These are phyloP conservation scores for Bombus confusus DNA, from an alignment of 1,140 invertebrate species.

Conservation along the genomic window DNA sequence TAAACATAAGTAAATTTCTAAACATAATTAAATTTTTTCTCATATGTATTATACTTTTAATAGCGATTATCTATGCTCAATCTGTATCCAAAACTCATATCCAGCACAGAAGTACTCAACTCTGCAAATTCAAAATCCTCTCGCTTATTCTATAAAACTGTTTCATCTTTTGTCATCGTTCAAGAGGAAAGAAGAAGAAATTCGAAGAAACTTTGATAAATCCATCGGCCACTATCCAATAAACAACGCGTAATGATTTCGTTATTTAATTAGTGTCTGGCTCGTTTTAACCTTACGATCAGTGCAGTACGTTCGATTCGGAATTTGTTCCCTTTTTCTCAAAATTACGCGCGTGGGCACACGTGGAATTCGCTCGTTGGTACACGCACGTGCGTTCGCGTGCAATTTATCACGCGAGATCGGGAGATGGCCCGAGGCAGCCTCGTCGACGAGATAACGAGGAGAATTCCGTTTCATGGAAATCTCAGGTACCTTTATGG, in stretches of 20 bases:
- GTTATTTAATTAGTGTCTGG: neutral
- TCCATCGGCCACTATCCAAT: no score
- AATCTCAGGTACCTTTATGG: conserved; percentile 48
- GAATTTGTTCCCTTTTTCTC: neutral
- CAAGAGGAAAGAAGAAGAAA: neutral
- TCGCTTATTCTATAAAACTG: no score
- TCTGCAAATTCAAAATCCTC: no score
- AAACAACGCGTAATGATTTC: neutral
- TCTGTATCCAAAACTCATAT: no score
- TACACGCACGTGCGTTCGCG: conserved; percentile 39
- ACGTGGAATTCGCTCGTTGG: conserved; percentile 24
- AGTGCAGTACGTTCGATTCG: neutral
- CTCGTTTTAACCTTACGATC: neutral
- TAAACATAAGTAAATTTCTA: no score
- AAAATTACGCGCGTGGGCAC: neutral
- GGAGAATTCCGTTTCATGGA: conserved; percentile 50
- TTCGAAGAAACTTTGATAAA: neutral
- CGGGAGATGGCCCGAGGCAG: conserved; percentile 47
- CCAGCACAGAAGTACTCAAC: no score
- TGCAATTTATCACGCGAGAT: conserved; percentile 65
- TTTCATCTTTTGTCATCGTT: no score
- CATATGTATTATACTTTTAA: no score
- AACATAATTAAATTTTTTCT: no score
- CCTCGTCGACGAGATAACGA: conserved; percentile 46
- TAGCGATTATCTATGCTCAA: no score